A percentile compares a stretch with the other conserved stretches of the same genome.
phyloP scores from a whole-genome alignment of 2,888 invertebrate genomes.

The Stenolophus ochropezus region DNA sequence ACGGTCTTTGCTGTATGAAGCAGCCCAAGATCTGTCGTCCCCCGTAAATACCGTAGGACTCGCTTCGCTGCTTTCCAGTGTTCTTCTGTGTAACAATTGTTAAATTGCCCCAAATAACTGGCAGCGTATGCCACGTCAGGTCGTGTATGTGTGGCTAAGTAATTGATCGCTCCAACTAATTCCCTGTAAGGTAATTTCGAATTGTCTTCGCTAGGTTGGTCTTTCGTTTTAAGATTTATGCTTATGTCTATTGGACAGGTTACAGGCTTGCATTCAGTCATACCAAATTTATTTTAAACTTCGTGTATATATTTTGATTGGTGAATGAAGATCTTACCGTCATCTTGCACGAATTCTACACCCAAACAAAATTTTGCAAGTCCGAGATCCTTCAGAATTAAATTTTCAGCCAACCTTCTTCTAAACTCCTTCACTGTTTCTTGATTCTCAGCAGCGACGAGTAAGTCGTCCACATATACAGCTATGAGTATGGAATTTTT shows the following conservation, averaged over 20 bases:
- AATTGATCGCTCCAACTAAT: constrained; percentile 23
- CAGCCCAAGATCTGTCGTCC: constrained; percentile 63
- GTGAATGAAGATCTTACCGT: background rate
- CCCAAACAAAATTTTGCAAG: background rate
- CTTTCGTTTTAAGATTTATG: background rate
- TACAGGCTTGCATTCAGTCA: constrained; percentile 31
- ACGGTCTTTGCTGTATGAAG: constrained; percentile 55
- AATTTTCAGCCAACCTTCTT: no score
- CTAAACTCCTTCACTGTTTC: no score
- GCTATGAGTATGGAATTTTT: constrained; percentile 25
- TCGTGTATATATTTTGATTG: no score
- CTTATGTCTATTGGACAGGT: background rate
- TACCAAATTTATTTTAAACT: no score
- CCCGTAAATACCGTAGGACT: constrained; percentile 66
- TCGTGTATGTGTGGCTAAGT: background rate
- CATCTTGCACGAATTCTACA: background rate
- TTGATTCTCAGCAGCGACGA: constrained; percentile 60
- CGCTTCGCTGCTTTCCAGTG: constrained; percentile 66
- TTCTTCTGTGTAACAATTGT: background rate
- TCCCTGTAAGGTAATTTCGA: constrained; percentile 22
- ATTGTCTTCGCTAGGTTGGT: background rate
- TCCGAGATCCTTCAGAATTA: background rate
- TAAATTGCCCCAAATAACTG: background rate
- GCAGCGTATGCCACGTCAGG: background rate
- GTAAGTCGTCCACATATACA: constrained; percentile 60